Percentiles rank a stretch among this genome's conserved stretches.
phyloP scores from a whole-genome alignment of 2,888 invertebrate genomes.

The Torymus texanus region DNA sequence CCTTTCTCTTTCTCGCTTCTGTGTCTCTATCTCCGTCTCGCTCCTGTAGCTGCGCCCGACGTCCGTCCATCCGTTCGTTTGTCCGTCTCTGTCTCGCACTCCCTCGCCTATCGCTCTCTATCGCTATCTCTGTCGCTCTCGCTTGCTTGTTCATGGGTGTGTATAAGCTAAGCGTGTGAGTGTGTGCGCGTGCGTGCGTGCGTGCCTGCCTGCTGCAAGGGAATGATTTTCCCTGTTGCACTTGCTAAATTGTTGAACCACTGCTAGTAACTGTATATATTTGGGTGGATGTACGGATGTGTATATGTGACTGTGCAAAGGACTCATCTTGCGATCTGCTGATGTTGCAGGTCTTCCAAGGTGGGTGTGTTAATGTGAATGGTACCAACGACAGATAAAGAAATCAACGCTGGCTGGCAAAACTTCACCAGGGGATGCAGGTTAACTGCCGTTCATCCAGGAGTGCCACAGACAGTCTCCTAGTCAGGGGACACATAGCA shows the following conservation, averaged over 20 bases:
- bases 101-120: conserved; percentile 2
- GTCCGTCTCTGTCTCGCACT: conserved; percentile 39
- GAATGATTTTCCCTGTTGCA: conserved; percentile 4
- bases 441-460: conserved; percentile 31
- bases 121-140: conserved; percentile 38
- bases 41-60: not conserved
- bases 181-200: not conserved
- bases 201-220: not conserved
- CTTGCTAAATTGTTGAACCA: not conserved
- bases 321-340: conserved; percentile 33
- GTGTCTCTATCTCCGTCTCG: conserved; percentile 31
- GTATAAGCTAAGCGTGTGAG: not conserved
- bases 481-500: conserved; percentile 3
- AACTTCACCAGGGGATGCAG: conserved; percentile 49
- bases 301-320: not conserved
- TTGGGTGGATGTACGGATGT: not conserved
- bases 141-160: conserved; percentile 8
- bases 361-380: not conserved
- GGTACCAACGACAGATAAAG: not conserved
- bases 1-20: conserved; percentile 14
- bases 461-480: conserved; percentile 33
- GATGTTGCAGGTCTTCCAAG: conserved; percentile 31
- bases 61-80: conserved; percentile 1
- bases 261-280: not conserved
- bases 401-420: not conserved